Evolutionary conservation across 2,888 invertebrate genomes (phyloP).

Genomic region (Plagodis pulveraria): DNA sequence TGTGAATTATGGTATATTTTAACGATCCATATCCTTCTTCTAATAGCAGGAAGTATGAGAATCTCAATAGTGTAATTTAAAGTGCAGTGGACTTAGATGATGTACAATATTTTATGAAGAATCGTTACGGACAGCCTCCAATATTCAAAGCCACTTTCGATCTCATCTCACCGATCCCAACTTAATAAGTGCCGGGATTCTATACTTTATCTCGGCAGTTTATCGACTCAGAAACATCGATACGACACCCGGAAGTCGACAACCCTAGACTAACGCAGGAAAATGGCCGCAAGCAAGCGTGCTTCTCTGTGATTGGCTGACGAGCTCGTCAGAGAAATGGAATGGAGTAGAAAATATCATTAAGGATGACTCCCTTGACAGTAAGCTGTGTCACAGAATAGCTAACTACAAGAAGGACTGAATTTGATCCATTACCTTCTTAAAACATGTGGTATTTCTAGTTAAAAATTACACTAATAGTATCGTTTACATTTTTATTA

Average conservation of each 20-base stretch:
- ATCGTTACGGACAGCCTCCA: constrained; percentile 36
- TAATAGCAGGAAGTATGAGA: constrained; percentile 13
- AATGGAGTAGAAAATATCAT: constrained; percentile 16
- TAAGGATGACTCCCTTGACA: background rate
- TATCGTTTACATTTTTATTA: too few relatives aligned
- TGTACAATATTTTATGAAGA: constrained; percentile 5
- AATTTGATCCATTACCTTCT: background rate
- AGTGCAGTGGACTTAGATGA: background rate
- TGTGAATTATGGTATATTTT: constrained; percentile 23
- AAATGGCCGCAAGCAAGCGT: constrained; percentile 51
- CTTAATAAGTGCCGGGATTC: constrained; percentile 48
- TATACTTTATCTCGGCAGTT: constrained; percentile 47
- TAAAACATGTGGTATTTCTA: too few relatives aligned
- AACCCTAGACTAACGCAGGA: constrained; percentile 44
- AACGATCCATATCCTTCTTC: constrained; percentile 16
- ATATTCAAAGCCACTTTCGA: constrained; percentile 22
- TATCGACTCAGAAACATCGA: constrained; percentile 42
- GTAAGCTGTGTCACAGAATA: constrained; percentile 5
- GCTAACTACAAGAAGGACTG: background rate
- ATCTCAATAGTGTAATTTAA: constrained; percentile 18
- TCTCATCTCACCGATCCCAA: constrained; percentile 40
- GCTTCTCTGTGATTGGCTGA: constrained; percentile 48
- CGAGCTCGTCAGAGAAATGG: constrained; percentile 30
- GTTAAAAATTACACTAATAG: too few relatives aligned
- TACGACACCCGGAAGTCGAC: constrained; percentile 42